Conservation (phyloP, 2,888 invertebrate species). For the Eilema sororculum region DNA sequence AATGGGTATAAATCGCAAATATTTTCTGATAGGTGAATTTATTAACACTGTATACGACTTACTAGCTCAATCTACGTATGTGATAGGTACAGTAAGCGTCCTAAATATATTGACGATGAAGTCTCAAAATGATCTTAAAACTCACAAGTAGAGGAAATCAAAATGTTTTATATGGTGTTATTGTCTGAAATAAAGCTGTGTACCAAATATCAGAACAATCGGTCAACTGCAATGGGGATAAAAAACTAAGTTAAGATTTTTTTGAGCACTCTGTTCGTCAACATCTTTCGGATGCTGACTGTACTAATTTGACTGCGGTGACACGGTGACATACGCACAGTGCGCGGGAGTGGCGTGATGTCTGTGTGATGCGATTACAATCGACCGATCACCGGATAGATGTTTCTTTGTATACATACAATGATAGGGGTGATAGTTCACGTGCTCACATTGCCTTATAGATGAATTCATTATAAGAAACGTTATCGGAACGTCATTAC, state of each 20-base stretch:
- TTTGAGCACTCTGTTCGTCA: too few species aligned
- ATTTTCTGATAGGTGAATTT: neutral
- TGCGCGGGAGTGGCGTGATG: conserved; percentile 61
- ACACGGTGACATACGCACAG: conserved; percentile 32
- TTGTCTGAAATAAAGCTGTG: too few species aligned
- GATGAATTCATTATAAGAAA: conserved; percentile 26
- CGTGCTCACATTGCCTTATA: conserved; percentile 27
- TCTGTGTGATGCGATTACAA: conserved; percentile 47
- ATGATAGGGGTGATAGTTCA: conserved; percentile 44
- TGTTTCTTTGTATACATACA: conserved; percentile 42
- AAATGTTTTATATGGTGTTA: too few species aligned
- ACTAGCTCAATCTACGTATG: conserved; percentile 4
- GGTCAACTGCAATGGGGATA: too few species aligned
- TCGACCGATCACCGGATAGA: conserved; percentile 47
- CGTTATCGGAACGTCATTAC: conserved; percentile 26
- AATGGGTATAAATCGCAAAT: too few species aligned
- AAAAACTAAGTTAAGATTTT: too few species aligned
- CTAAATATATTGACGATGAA: too few species aligned
- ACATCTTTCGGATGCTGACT: too few species aligned
- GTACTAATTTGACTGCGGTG: conserved; percentile 19
- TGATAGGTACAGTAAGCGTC: too few species aligned
- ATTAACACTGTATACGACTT: neutral
- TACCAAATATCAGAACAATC: too few species aligned
- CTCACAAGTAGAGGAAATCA: too few species aligned
- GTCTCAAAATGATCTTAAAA: too few species aligned